Percentiles rank a stretch among this genome's conserved stretches.
Conservation (phyloP, 2,888 invertebrate species). For the Latrodectus elegans region DNA sequence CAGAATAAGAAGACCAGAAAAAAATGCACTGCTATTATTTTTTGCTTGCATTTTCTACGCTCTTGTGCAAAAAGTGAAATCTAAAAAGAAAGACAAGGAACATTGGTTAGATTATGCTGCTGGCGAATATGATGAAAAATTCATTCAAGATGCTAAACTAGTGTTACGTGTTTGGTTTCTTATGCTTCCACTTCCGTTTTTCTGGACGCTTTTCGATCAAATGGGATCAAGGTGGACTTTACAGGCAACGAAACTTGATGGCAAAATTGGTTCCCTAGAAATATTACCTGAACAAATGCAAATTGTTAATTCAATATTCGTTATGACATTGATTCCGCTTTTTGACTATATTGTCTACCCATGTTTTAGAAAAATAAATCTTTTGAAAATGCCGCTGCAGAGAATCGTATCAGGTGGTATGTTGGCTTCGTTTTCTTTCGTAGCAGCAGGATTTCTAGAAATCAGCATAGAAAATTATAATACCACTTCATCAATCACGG, state of each 20-base stretch:
- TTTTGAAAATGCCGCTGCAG: conserved; percentile 82
- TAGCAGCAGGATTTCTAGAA: conserved; percentile 89
- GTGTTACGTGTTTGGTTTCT: conserved; percentile 85
- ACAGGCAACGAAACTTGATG: conserved; percentile 92
- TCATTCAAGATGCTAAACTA: conserved; percentile 87
- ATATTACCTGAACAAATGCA: conserved; percentile 95
- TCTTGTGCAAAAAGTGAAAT: conserved; percentile 71
- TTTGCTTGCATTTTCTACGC: conserved; percentile 83
- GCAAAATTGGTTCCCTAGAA: conserved; percentile 78
- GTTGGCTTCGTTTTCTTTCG: conserved; percentile 87
- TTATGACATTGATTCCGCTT: conserved; percentile 87
- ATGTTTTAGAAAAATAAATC: conserved; percentile 81
- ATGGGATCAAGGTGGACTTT: conserved; percentile 95
- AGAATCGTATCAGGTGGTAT: conserved; percentile 91
- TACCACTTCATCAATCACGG: conserved; percentile 16
- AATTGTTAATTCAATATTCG: conserved; percentile 79
- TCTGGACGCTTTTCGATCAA: conserved; percentile 98
- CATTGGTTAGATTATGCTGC: conserved; percentile 96
- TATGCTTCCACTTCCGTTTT: conserved; percentile 92
- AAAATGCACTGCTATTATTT: conserved; percentile 88
- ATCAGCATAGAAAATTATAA: conserved; percentile 81
- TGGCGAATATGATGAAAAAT: conserved; percentile 82
- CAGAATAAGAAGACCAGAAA: conserved; percentile 81
- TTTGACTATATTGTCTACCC: conserved; percentile 83
- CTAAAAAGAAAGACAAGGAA: background rate